Base-by-base conservation (phyloP, 2,797 vertebrate species). In the Catamblyrhynchus diadema region DNA sequence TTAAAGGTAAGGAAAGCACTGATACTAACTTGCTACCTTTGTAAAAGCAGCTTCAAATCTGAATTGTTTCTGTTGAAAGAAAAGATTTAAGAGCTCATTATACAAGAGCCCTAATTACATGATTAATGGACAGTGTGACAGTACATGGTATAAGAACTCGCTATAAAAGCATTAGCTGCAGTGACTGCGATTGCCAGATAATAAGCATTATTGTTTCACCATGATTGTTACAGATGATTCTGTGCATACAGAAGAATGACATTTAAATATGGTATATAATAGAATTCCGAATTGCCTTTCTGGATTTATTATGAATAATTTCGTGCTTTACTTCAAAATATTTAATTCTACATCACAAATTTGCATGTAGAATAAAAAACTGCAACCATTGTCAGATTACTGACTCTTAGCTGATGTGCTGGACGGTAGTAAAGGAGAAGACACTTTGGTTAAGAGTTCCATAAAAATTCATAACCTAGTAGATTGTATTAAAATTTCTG, bases 71-170 rank as follows among this genome's bases (percentile, higher is more conserved):
- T 79, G n/a, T 86, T 86, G 73, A 81, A 65, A 91, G 65, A 77
- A 81, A 86, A 72, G 32, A 95, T 64, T 92, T 88, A 77, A 90
- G 56, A 77, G 50, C 72, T 85, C 10, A 32, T 93, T 93, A 44
- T 69, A 77, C 8, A 23, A 60, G 60, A 94, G 25, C 33, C 41
- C 84, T 94, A 96, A 91, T 96, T 88, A 56, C 45, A 25, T 88
- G 89, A 86, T 94, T 91, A 97, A 94, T 90, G 94, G 95, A 77
- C 85, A 95, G 56, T 94, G 51, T 96, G 85, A 96, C 91, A 81
- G 77, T 88, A 71, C 56, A 42, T 80, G 77, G 42, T 62, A 44
- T 71, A 19, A 80, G 73, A 88, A 70, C 50, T 56, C 28, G 25
- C 69, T 91, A 5, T 62, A 83, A 84, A 94, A 88, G 80, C 59